phyloP scores from a whole-genome alignment of 2,888 invertebrate genomes.

The Teleiodes luculella region DNA sequence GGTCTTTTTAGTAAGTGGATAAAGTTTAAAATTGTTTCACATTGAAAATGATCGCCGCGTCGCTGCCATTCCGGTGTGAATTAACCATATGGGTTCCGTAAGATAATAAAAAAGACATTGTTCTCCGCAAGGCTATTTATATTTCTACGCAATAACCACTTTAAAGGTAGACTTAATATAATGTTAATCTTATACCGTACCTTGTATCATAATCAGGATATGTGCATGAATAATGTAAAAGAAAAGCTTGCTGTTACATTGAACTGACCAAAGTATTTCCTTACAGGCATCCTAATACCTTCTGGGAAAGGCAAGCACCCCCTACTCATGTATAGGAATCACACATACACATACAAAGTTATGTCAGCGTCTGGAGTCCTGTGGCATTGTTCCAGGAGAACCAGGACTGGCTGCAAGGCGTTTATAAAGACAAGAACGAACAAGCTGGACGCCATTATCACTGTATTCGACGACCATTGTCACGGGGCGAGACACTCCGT shows the following conservation, averaged over 20 bases:
- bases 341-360: slow-evolving; percentile 52
- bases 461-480: slow-evolving; percentile 41
- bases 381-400: slow-evolving; percentile 58
- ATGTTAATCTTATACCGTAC: no score
- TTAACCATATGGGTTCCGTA: no score
- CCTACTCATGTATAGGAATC: slow-evolving; percentile 47
- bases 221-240: no score
- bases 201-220: no score
- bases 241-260: background rate
- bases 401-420: slow-evolving; percentile 57
- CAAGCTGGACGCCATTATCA: slow-evolving; percentile 35
- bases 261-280: background rate
- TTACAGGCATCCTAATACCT: slow-evolving; percentile 49
- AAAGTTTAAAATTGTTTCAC: no score
- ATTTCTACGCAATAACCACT: no score
- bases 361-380: slow-evolving; percentile 43
- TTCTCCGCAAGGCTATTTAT: no score
- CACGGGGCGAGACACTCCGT: slow-evolving; percentile 25
- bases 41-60: no score
- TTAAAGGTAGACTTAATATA: no score
- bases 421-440: slow-evolving; percentile 45
- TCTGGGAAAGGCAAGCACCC: slow-evolving; percentile 61
- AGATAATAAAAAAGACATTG: no score
- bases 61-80: no score
- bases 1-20: no score